Evolutionary conservation across 30 jellyfish, hydroid and myxozoan genomes (phyloP), one percentile per base, ranked within the genome.

Genomic region (Pelagia noctiluca): DNA sequence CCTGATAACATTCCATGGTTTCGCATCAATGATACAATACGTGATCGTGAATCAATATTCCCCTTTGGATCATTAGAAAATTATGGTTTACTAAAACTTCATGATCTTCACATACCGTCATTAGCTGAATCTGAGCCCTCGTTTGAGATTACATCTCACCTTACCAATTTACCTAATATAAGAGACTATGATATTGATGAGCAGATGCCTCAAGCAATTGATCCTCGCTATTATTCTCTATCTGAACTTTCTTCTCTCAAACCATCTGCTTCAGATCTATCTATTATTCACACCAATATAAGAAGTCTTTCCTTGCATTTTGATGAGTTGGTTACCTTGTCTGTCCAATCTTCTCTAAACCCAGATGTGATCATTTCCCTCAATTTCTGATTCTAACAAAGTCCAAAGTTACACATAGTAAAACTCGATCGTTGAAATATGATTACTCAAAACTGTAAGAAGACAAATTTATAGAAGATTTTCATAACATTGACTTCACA

Each of bases 1-100:
- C 78, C 78, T 65, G 78, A 65, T 65, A n/a, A 65, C 3, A n/a
- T 65, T 65, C 78, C 78, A 65, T 65, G 62, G 54, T 65, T 65
- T 29, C 31, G 78, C 31, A 24, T 3, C 5, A 65, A 65, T 7
- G 23, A 50, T 65, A 65, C 70, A 3, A 54, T 54, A 3, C 22
- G 8, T 3, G 70, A 54, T 54, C 70, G 70, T 18, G 70, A 54
- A 54, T 54, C 70, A 54, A 54, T 18, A 3, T 54, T 54, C 70
- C 70, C 70, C 22, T 54, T 54, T 18, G 70, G 70, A 5, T 3
- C 70, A 54, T 5, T 54, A 3, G 70, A 18, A 2, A 54, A 54
- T 54, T 29, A 54, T 2, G 22, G 4, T 53, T 33, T 7, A 53
- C 26, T 53, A n/a, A n/a, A n/a, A n/a, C n/a, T n/a, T n/a, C n/a